Base-by-base conservation (phyloP, 1,140 invertebrate genomes). In the Cyphomyrmex costatus region DNA sequence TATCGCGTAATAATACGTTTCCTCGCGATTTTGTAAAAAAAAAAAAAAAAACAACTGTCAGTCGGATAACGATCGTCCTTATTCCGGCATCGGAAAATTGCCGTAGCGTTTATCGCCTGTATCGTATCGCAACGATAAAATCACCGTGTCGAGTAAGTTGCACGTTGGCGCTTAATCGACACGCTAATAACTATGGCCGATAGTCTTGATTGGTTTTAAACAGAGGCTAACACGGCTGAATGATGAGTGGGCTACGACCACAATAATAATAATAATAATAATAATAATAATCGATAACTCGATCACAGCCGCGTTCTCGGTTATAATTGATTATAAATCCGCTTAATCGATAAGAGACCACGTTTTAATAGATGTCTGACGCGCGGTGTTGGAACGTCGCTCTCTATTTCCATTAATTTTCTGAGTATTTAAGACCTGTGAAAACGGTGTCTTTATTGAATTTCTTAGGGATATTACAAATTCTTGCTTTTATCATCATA, bases 261-360 rank as follows among this genome's bases (percentile, higher is more conserved):
- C 65, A 83, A 77, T 77, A 84, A 70, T 86, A 86, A 61, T 86
- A 86, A 86, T 86, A 86, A 61, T 86, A 86, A 86, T 86, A 63
- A 71, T 82, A 56, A 77, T 85, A 78, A 83, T 86, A 83, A 86
- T 83, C 78, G 85, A 86, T 71, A 51, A 49, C 66, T 51, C 71
- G 56, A 73, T 42, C 24, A 49, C 30, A 21, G 51, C 8, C 42
- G 76, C 77, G 77, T 71, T 46, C 65, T 14, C 46, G 46, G 1
- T 14, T 46, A 63, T 63, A 84, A 84, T 77, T 84, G 82, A 84
- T 84, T 77, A 33, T 84, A 77, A 63, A 84, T 84, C 42, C 30
- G 12, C n/a, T 63, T 76, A 76, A 73, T 73, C 80, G 71, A 76
- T 74, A 77, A 46, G 24, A 82, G 58, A 24, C 70, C 70, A 60